Evolutionary conservation across 2,888 invertebrate genomes (phyloP).

Genomic region (Hirtodrosophila histrioides): DNA sequence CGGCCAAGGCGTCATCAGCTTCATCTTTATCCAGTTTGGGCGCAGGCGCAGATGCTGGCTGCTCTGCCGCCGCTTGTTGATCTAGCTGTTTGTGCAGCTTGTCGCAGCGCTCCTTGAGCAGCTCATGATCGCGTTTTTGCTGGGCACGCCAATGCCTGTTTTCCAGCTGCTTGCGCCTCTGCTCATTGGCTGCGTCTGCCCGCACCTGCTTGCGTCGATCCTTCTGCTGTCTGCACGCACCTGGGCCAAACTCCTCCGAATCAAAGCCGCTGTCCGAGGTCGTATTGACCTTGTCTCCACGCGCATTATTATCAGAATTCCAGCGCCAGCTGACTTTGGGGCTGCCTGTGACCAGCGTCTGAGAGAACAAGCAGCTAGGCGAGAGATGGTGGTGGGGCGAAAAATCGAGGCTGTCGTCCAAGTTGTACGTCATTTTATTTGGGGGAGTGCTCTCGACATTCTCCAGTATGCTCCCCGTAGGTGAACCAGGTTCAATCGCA

Average conservation of each 20-base stretch:
- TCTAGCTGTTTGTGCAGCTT: slow-evolving; percentile 75
- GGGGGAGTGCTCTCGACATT: slow-evolving; percentile 79
- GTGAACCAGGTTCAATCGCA: slow-evolving; percentile 35
- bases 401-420: slow-evolving; percentile 79
- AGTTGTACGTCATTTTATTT: slow-evolving; percentile 56
- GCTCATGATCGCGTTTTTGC: slow-evolving; percentile 68
- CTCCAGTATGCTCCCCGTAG: slow-evolving; percentile 27
- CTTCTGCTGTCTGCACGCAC: slow-evolving; percentile 30
- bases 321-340: slow-evolving; percentile 83
- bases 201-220: slow-evolving; percentile 53
- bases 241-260: slow-evolving; percentile 58
- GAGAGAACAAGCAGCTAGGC: slow-evolving; percentile 77
- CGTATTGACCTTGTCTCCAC: slow-evolving; percentile 41
- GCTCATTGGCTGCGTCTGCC: slow-evolving; percentile 45
- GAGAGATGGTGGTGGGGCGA: slow-evolving; percentile 76
- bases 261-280: slow-evolving; percentile 74
- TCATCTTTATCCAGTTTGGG: not conserved
- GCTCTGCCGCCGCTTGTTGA: slow-evolving; percentile 23
- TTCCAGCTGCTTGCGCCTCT: slow-evolving; percentile 67
- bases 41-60: not conserved
- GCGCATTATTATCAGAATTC: slow-evolving; percentile 55
- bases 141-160: slow-evolving; percentile 70
- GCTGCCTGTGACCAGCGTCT: slow-evolving; percentile 78
- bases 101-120: slow-evolving; percentile 77
- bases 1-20: slow-evolving; percentile 52